Evolutionary conservation across 2,797 vertebrate genomes (phyloP).

Genomic region (Sebastes umbrosus): DNA sequence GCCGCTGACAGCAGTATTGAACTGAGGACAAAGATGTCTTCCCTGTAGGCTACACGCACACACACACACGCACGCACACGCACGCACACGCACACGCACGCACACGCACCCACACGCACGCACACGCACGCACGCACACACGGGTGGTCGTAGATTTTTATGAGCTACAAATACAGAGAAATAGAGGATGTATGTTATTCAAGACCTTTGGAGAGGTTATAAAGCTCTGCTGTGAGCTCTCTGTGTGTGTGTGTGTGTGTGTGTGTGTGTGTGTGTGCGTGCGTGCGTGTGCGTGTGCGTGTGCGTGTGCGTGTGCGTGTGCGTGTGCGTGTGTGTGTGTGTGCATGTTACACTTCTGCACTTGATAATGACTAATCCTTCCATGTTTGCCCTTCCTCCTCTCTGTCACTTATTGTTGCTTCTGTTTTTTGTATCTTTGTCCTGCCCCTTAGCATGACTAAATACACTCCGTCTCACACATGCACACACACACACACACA

Average conservation of each 20-base stretch:
- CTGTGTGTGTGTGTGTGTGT: not conserved
- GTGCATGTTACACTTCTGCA: slow-evolving; percentile 11
- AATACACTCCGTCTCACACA: slow-evolving; percentile 49
- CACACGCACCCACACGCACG: not conserved
- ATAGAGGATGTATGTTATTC: slow-evolving; percentile 14
- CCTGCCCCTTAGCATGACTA: slow-evolving; percentile 73
- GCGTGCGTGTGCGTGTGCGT: slow-evolving; percentile 1
- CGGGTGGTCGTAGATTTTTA: slow-evolving; percentile 8
- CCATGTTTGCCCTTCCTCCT: slow-evolving; percentile 48
- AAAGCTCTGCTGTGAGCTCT: not conserved
- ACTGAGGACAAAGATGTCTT: slow-evolving; percentile 74
- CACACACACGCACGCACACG: slow-evolving; percentile 1
- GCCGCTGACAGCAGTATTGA: slow-evolving; percentile 71
- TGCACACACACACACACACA: slow-evolving; percentile 4
- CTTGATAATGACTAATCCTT: slow-evolving; percentile 57
- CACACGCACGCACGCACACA: not conserved
- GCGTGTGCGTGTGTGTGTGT: not conserved
- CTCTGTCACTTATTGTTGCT: slow-evolving; percentile 66
- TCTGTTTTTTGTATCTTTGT: slow-evolving; percentile 70
- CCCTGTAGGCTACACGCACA: slow-evolving; percentile 50
- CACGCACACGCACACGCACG: not conserved
- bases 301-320: not conserved
- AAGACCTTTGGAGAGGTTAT: slow-evolving; percentile 18
- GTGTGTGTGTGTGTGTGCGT: not conserved
- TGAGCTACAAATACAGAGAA: slow-evolving; percentile 31